These are phyloP conservation scores for Yponomeuta malinellus DNA, from an alignment of 2,888 invertebrate genomes.

Conservation along the genomic window DNA sequence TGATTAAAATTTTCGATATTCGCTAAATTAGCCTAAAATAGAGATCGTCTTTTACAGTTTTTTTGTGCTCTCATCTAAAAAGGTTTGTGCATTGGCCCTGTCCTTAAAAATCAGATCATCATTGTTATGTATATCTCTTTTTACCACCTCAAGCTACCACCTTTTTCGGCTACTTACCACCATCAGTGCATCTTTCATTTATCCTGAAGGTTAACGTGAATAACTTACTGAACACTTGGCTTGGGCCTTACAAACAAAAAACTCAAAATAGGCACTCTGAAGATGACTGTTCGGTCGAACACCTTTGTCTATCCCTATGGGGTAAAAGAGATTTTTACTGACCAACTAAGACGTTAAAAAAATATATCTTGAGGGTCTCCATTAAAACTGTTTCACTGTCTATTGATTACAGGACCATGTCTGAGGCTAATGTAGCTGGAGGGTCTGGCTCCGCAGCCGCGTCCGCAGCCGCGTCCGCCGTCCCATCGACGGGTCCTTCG, in stretches of 20 bases:
- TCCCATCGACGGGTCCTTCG: conserved; percentile 41
- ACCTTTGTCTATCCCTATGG: too few relatives aligned
- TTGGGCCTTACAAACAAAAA: too few relatives aligned
- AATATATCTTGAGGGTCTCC: too few relatives aligned
- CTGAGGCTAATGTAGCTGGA: conserved; percentile 39
- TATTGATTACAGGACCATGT: conserved; percentile 21
- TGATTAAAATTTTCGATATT: background rate
- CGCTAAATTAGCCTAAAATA: background rate
- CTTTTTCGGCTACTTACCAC: too few relatives aligned
- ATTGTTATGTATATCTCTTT: background rate
- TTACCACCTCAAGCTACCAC: too few relatives aligned
- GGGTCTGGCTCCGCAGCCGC: conserved; percentile 15
- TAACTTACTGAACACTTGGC: too few relatives aligned
- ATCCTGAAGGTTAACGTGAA: too few relatives aligned
- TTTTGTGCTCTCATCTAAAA: background rate
- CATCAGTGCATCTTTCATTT: too few relatives aligned
- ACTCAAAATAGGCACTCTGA: background rate
- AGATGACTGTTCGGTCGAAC: too few relatives aligned
- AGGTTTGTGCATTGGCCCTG: background rate
- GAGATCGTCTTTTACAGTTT: background rate
- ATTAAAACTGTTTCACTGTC: background rate
- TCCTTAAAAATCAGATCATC: background rate
- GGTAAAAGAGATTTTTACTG: too few relatives aligned
- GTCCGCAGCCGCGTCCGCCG: conserved; percentile 28
- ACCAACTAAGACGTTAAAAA: too few relatives aligned